phyloP scores from a whole-genome alignment of 2,797 vertebrate species.

The Manis crassicaudata region DNA sequence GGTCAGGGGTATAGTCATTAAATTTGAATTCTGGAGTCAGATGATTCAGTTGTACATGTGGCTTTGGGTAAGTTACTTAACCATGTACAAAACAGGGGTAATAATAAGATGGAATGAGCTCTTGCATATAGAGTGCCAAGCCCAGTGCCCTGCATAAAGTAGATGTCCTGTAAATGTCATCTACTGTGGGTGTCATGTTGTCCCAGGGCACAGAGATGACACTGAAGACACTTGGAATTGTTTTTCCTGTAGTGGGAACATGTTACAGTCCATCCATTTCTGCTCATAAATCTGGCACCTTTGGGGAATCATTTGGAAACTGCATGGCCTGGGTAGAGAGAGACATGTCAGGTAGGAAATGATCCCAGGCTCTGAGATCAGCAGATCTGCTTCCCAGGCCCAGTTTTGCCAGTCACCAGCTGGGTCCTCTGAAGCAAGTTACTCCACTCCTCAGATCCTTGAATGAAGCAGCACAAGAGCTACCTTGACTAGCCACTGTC shows the following conservation, averaged over 20 bases:
- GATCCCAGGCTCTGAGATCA: not conserved
- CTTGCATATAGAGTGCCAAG: not conserved
- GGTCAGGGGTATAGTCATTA: not conserved
- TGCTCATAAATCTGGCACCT: not conserved
- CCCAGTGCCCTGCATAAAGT: not conserved
- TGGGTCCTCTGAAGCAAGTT: not conserved
- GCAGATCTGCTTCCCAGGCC: not conserved
- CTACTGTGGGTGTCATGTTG: not conserved
- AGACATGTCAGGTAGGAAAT: not conserved
- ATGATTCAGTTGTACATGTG: not conserved
- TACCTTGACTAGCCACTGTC: not conserved
- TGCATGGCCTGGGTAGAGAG: not conserved
- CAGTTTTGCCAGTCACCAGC: not conserved
- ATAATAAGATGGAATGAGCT: not conserved
- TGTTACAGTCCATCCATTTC: not conserved
- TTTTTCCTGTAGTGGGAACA: not conserved
- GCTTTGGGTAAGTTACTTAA: slow-evolving; percentile 22
- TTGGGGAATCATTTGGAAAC: not conserved
- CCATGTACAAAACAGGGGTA: not conserved
- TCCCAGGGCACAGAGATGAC: not conserved
- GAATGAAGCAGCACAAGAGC: not conserved
- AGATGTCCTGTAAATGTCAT: not conserved
- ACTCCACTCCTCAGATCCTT: not conserved
- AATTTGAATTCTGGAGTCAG: not conserved
- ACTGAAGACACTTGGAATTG: not conserved